phyloP scores from a whole-genome alignment of 2,888 invertebrate genomes.

The Dolomedes plantarius region DNA sequence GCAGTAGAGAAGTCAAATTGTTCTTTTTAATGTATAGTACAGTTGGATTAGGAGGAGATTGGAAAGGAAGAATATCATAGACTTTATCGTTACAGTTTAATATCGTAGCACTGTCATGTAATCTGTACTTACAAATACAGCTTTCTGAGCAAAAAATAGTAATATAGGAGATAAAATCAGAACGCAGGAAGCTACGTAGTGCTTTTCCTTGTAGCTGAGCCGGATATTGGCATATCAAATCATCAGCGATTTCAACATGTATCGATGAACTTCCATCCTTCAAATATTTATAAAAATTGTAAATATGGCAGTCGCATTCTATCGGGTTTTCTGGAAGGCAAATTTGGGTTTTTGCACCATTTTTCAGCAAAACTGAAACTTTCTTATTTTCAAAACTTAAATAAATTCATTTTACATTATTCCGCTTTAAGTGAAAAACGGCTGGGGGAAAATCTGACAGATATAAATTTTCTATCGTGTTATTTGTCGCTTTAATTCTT shows the following conservation, averaged over 20 bases:
- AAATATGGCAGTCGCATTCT: constrained; percentile 42
- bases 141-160: neutral
- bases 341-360: neutral
- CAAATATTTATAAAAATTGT: constrained; percentile 17
- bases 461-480: neutral
- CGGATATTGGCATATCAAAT: neutral
- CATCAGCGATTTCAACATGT: neutral
- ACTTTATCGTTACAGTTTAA: neutral
- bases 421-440: neutral
- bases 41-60: neutral
- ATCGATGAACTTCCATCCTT: neutral
- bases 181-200: neutral
- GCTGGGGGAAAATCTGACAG: neutral
- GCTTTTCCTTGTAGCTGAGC: neutral
- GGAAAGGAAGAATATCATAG: neutral
- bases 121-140: neutral
- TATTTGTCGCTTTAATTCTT: neutral
- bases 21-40: constrained; percentile 6
- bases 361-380: too few species aligned
- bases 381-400: neutral
- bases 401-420: neutral
- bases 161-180: neutral
- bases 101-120: neutral
- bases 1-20: neutral
- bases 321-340: neutral